Evolutionary conservation across 2,888 invertebrate species (phyloP), one percentile per base, ranked within the genome.

Genomic region (Pterostichus niger): DNA sequence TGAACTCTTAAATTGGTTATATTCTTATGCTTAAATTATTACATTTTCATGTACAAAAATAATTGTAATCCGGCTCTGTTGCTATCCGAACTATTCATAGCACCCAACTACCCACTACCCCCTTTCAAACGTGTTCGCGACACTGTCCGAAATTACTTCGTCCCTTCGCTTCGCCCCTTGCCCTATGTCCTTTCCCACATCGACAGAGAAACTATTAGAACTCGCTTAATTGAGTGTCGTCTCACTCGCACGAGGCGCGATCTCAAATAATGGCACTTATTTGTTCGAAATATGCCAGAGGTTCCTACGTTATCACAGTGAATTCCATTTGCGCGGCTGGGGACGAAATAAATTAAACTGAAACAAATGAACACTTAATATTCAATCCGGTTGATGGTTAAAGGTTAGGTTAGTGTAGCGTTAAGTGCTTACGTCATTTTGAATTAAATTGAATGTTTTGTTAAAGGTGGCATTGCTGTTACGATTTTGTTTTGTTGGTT

Each of bases 361-460:
- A 71, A 71, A 71, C 71, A 64, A 64, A 64, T 64, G 64, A 73
- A 73, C 73, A 46, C 73, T 73, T 46, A 73, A 64, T 64, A 64
- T 64, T 64, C 64, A 64, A 64, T 64, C 64, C 35, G 31, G 24
- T 6, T 35, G 13, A 64, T 64, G 64, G 33, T 1, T 35, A 11
- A 35, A 64, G 31, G 64, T 35, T 64, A n/a, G 64, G 64, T 64
- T 15, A 24, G 59, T 59, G 59, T 24, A 24, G 59, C 59, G 59
- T 59, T 64, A 64, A 64, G 64, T 64, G 64, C 35, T 64, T 35
- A 33, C n/a, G 35, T 64, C 64, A 64, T 64, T 64, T 2, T 13
- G 64, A 33, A 33, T 64, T 64, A 64, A 64, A 64, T 64, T 64
- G 64, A 35, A 33, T 64, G 64, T 35, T 33, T 64, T 64, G 64